Evolutionary conservation across 2,797 vertebrate genomes (phyloP).

Genomic region (Anisognathus igniventris): DNA sequence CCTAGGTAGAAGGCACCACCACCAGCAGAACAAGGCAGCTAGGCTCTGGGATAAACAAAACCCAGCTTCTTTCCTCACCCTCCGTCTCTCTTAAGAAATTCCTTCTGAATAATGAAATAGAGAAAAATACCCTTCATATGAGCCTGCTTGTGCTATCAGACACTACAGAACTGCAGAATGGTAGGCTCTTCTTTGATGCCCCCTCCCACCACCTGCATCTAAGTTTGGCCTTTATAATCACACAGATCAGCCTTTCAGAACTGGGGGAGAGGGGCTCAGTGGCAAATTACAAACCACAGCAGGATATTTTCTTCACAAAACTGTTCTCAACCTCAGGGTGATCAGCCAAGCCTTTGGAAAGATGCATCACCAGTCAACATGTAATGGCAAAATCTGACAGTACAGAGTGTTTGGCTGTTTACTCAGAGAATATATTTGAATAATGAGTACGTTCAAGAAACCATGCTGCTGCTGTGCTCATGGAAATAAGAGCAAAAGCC

Average conservation of each 20-base stretch:
- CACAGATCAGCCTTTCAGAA: neutral
- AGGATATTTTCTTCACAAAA: neutral
- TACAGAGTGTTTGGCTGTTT: neutral
- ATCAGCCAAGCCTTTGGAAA: neutral
- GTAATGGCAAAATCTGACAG: slow-evolving; percentile 39
- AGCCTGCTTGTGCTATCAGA: neutral
- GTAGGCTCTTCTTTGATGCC: neutral
- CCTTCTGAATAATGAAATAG: neutral
- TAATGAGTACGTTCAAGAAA: slow-evolving; percentile 35
- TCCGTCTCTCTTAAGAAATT: neutral
- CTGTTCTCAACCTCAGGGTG: neutral
- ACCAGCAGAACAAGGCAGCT: neutral
- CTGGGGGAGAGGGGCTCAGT: neutral
- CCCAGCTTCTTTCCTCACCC: neutral
- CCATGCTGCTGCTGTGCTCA: neutral
- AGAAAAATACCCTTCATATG: neutral
- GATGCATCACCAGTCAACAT: slow-evolving; percentile 9
- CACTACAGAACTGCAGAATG: neutral
- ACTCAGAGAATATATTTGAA: slow-evolving; percentile 40
- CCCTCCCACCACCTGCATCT: neutral
- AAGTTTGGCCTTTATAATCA: neutral
- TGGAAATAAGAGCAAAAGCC: slow-evolving; percentile 18
- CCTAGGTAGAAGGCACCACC: neutral
- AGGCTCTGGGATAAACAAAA: neutral
- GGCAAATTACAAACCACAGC: slow-evolving; percentile 12